Evolutionary conservation across 2,888 invertebrate species (phyloP), one percentile per base, ranked within the genome.

Genomic region (Cosmorhoe ocellata): DNA sequence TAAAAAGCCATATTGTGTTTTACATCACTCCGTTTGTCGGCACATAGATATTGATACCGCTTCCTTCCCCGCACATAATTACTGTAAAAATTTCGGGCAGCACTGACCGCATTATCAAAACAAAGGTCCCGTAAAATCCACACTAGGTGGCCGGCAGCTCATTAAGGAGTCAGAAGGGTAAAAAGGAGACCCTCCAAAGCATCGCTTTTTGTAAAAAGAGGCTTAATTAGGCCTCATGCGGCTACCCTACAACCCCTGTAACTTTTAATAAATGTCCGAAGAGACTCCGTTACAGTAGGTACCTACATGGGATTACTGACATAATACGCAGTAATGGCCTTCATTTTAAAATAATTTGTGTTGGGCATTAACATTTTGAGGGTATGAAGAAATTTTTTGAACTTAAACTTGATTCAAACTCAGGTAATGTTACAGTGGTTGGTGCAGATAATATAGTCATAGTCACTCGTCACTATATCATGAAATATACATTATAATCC

Each of bases 261-360:
- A 90, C 90, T 90, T 90, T 90, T 89, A 90, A 89, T 90, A 89
- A 89, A 89, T 86, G 89, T 79, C 83, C 85, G 82, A 81, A 75
- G 76, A 84, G 81, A 68, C 76, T 71, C 74, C 71, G 78, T 75
- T 78, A 74, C 76, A 75, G 70, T n/a, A n/a, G n/a, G n/a, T 65
- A 61, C 47, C 63, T 67, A 53, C 53, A 54, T 59, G 51, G 69
- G 61, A 59, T 63, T 61, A 63, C 55, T 24, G 37, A 34, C 45
- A 48, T 62, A 62, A 60, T 62, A 51, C 58, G 58, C 32, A 42
- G 56, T 62, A 58, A 56, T 59, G 55, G 56, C 47, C 51, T 53
- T 47, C 47, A 54, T 61, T 63, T 58, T 54, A 51, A 45, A 59
- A 48, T 44, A 11, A 36, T 49, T 42, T 31, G 13, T n/a, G 36